A percentile compares a stretch with the other conserved stretches of the same genome.
Evolutionary conservation across 1,140 invertebrate species (phyloP).

Genomic region (Sycophila sp.): DNA sequence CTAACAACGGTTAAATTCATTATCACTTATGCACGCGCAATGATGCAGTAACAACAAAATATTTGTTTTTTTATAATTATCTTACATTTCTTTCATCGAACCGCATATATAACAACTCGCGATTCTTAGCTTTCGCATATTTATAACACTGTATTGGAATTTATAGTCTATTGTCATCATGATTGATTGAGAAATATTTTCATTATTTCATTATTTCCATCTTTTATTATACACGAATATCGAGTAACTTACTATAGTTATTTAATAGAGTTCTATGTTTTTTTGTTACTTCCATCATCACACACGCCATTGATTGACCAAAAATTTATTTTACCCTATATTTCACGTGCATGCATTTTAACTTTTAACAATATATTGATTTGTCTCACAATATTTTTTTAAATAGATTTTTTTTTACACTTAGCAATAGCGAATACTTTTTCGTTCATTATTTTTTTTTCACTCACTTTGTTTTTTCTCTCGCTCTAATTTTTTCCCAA

Average conservation of each 20-base stretch:
- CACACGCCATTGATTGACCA: conserved; percentile 24
- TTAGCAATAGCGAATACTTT: background rate
- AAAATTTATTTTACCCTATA: conserved; percentile 44
- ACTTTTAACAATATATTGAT: conserved; percentile 17
- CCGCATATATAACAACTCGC: conserved; percentile 37
- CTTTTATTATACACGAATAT: conserved; percentile 7
- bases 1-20: conserved; percentile 27
- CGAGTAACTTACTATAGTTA: conserved; percentile 6
- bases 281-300: conserved; percentile 35
- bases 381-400: conserved; percentile 22
- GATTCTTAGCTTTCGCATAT: conserved; percentile 35
- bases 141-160: conserved; percentile 30
- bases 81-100: conserved; percentile 12
- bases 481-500: conserved; percentile 2
- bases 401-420: background rate
- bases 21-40: conserved; percentile 41
- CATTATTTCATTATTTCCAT: conserved; percentile 40
- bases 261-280: conserved; percentile 37
- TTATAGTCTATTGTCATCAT: conserved; percentile 60
- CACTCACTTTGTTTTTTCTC: background rate
- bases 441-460: conserved; percentile 1
- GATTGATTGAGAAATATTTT: conserved; percentile 57
- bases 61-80: conserved; percentile 34
- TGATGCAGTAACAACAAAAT: conserved; percentile 46
- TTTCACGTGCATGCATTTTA: conserved; percentile 44